A percentile compares a stretch with the other conserved stretches of the same genome.
Evolutionary conservation across 1,140 invertebrate species (phyloP).

Genomic region (Mya arenaria): DNA sequence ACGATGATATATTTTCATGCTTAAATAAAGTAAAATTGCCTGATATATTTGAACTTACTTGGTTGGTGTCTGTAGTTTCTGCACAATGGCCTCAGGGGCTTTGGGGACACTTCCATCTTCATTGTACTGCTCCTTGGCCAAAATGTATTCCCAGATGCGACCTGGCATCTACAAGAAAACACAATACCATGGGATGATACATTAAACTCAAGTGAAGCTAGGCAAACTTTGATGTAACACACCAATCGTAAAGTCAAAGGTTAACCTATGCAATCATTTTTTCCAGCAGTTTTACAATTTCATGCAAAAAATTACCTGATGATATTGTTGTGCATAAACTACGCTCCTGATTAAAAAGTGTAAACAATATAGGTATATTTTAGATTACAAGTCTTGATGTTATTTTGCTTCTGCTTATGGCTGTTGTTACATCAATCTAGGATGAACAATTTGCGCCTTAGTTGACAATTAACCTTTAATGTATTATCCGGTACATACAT

Average conservation of each 20-base stretch:
- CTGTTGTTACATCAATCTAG: too few species aligned
- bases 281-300: not conserved
- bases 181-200: not conserved
- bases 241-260: not conserved
- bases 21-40: too few species aligned
- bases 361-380: too few species aligned
- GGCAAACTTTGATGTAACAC: not conserved
- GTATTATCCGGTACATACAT: too few species aligned
- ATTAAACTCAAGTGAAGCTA: not conserved
- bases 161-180: conserved; percentile 55
- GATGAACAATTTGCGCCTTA: too few species aligned
- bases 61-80: not conserved
- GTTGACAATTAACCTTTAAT: too few species aligned
- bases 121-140: conserved; percentile 57
- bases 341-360: not conserved
- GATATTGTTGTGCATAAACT: not conserved
- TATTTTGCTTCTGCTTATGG: too few species aligned
- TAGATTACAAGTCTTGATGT: too few species aligned
- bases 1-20: too few species aligned
- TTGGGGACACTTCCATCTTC: conserved; percentile 57
- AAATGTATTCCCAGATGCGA: conserved; percentile 66
- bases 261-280: not conserved
- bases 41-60: too few species aligned
- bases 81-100: not conserved
- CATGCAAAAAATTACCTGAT: not conserved